A percentile compares a stretch with the other conserved stretches of the same genome.
phyloP scores from a whole-genome alignment of 2,113 vertebrate genomes.

The Pteruthius melanotis region DNA sequence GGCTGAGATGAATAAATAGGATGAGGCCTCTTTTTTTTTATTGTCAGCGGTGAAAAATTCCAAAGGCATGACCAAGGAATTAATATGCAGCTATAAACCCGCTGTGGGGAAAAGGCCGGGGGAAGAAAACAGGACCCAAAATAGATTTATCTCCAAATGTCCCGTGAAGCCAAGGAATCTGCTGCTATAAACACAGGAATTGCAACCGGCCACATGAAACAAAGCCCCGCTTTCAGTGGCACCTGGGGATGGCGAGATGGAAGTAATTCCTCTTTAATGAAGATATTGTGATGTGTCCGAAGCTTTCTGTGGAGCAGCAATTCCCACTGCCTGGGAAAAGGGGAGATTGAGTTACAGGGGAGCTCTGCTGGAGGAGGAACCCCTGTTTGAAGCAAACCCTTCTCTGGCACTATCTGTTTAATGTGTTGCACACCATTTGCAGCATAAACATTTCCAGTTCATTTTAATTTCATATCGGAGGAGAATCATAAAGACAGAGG shows the following conservation, averaged over 20 bases:
- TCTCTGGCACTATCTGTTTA: conserved; percentile 50
- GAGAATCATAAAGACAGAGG: conserved; percentile 56
- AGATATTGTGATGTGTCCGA: background rate
- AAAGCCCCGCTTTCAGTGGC: background rate
- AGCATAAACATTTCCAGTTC: conserved; percentile 70
- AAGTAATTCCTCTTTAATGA: conserved; percentile 21
- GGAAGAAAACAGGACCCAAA: conserved; percentile 22
- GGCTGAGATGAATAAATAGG: background rate
- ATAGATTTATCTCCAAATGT: background rate
- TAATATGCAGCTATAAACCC: conserved; percentile 20
- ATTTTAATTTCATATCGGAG: conserved; percentile 64
- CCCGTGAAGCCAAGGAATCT: background rate
- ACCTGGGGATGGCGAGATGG: background rate
- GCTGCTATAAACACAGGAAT: background rate
- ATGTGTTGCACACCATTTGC: conserved; percentile 34
- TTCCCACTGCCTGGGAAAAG: conserved; percentile 22
- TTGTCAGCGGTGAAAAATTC: background rate
- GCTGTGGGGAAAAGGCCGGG: background rate
- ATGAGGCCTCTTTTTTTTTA: background rate
- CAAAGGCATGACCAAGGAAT: background rate
- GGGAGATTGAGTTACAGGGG: background rate
- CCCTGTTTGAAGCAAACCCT: background rate
- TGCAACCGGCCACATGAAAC: conserved; percentile 7
- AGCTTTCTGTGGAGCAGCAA: background rate
- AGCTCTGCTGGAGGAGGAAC: background rate